Percentiles rank a stretch among this genome's conserved stretches.
Conservation (phyloP, 2,797 vertebrate species). For the Moxostoma hubbsi region DNA sequence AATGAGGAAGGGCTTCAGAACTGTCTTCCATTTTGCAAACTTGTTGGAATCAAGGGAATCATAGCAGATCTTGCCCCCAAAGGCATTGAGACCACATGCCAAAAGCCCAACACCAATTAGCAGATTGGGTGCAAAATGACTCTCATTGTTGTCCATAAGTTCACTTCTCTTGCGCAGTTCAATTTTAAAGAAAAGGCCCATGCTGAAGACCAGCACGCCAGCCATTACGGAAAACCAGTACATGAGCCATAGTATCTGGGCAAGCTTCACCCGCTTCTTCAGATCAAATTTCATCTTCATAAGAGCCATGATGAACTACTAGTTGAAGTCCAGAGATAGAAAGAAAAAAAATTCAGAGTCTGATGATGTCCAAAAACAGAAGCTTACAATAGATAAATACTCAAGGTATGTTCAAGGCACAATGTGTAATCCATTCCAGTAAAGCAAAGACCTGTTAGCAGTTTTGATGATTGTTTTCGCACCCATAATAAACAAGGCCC, state of each 20-base stretch:
- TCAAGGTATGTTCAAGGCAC: constrained; percentile 62
- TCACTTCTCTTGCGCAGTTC: constrained; percentile 96
- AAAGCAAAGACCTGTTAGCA: constrained; percentile 58
- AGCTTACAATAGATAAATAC: background rate
- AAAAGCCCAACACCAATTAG: constrained; percentile 88
- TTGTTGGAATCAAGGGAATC: constrained; percentile 93
- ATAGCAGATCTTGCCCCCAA: constrained; percentile 95
- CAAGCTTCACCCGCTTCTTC: constrained; percentile 94
- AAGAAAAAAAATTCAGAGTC: constrained; percentile 20
- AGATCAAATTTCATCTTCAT: constrained; percentile 92
- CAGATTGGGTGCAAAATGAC: constrained; percentile 96
- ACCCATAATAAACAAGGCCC: constrained; percentile 66
- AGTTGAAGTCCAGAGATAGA: constrained; percentile 53
- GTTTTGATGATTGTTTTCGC: constrained; percentile 61
- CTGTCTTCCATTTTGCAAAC: constrained; percentile 88
- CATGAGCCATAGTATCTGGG: constrained; percentile 96
- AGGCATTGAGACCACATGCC: constrained; percentile 86
- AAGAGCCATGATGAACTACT: constrained; percentile 84
- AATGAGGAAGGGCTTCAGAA: constrained; percentile 87
- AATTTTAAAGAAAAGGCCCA: constrained; percentile 96
- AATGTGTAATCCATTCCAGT: constrained; percentile 75
- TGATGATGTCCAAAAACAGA: constrained; percentile 2
- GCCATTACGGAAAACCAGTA: constrained; percentile 95
- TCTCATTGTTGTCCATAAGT: constrained; percentile 96
- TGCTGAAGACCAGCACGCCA: constrained; percentile 88